Percentiles rank a stretch among this genome's conserved stretches.
Evolutionary conservation across 2,888 invertebrate species (phyloP).

Genomic region (Sinelater perroti): DNA sequence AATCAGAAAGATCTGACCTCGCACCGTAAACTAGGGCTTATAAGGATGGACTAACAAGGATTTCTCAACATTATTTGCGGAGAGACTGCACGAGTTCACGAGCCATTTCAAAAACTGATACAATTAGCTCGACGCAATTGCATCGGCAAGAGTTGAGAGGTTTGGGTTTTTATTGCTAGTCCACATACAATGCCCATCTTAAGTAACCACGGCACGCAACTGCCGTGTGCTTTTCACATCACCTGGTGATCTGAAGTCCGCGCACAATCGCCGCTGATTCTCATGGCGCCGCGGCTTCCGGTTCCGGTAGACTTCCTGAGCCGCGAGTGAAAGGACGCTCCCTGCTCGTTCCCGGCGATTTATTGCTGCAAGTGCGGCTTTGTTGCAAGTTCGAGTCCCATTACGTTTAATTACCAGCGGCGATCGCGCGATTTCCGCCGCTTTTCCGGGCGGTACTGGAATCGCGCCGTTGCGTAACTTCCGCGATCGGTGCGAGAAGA

Average conservation of each 20-base stretch:
- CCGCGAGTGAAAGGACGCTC: constrained; percentile 22
- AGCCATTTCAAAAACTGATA: background rate
- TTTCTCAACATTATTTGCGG: background rate
- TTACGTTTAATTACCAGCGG: constrained; percentile 4
- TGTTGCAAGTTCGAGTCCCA: constrained; percentile 12
- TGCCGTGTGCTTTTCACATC: constrained; percentile 5
- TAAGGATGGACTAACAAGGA: background rate
- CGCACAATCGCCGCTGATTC: constrained; percentile 8
- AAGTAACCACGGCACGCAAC: constrained; percentile 5
- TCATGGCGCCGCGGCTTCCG: constrained; percentile 19
- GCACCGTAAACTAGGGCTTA: background rate
- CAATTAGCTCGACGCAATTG: background rate
- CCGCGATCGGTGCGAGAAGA: constrained; percentile 16
- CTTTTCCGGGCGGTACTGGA: background rate
- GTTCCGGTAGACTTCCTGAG: constrained; percentile 23
- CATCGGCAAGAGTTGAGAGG: too few species aligned
- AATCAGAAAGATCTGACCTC: too few species aligned
- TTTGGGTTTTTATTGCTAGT: background rate
- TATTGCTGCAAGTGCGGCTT: constrained; percentile 12
- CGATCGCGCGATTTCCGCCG: constrained; percentile 1
- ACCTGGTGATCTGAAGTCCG: constrained; percentile 8
- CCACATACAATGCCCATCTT: background rate
- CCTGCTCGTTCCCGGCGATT: constrained; percentile 8
- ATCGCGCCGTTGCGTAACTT: constrained; percentile 11
- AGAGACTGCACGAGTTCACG: background rate